Base-by-base conservation (phyloP, 2,113 vertebrate genomes). In the Abramis brama region DNA sequence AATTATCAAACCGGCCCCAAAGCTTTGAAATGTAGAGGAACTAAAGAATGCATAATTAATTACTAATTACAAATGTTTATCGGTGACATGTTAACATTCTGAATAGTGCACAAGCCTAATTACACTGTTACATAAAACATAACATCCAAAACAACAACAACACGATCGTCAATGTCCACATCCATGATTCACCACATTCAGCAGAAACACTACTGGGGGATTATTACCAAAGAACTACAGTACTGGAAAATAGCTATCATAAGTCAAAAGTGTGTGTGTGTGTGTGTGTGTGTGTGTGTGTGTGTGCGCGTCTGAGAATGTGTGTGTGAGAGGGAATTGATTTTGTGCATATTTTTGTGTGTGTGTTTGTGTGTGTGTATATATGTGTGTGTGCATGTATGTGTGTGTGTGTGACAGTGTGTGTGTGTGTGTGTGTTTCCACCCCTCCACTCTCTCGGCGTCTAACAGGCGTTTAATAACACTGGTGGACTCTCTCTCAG, bases 381-480 rank as follows among this genome's bases (percentile, higher is more conserved):
- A n/a, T 6, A 25, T 15, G 27, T 6, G 11, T 30, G 60, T 62
- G 59, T 4, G 59, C n/a, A 23, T 62, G 60, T 62, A 2, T 62
- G 60, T 12, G 60, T 25, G 10, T 25, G n/a, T 11, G n/a, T 66
- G 62, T 66, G n/a, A n/a, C n/a, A n/a, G 62, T 66, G 62, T 66
- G 64, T 33, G 64, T 17, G 25, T 27, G 25, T 27, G 25, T 66
- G 64, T 30, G 25, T 30, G 27, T 27, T n/a, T n/a, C n/a, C n/a
- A n/a, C n/a, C n/a, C n/a, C n/a, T 33, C 64, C 27, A 30, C 30
- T 30, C 30, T 30, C 27, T 66, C 27, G 17, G 68, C 21, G 9
- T 71, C 91, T 91, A 92, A 93, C 88, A 90, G 91, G 92, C 92
- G 91, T 93, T 94, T 94, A 94, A 93, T 94, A 94, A 95, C 93